Evolutionary conservation across 64 coral and sea anemone species (phyloP).

Genomic region (Actinia tenebrosa): DNA sequence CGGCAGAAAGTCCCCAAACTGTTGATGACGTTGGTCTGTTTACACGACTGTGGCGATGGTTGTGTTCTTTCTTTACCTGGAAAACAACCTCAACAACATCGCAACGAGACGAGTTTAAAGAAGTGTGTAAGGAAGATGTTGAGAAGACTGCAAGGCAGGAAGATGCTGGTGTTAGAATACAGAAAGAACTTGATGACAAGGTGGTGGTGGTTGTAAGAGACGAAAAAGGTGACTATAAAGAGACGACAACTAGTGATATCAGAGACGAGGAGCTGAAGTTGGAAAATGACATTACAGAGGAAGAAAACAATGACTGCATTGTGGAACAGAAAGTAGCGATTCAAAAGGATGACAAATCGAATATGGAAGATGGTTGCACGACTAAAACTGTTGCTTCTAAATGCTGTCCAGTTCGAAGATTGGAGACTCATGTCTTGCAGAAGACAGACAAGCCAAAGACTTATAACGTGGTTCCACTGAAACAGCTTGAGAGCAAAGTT

Average conservation of each 20-base stretch:
- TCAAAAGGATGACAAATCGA: too few species aligned
- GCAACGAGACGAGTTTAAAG: not conserved
- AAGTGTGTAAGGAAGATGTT: not conserved
- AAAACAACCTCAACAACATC: not conserved
- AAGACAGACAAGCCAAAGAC: not conserved
- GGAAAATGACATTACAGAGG: not conserved
- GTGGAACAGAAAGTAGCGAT: too few species aligned
- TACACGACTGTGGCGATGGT: not conserved
- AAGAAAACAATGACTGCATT: not conserved
- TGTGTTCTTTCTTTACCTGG: not conserved
- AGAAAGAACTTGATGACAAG: not conserved
- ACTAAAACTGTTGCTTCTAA: not conserved
- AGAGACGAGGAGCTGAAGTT: not conserved
- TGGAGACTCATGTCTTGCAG: not conserved
- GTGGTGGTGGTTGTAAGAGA: not conserved
- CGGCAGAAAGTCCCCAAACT: not conserved
- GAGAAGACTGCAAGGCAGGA: not conserved
- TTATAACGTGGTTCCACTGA: not conserved
- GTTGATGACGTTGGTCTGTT: not conserved
- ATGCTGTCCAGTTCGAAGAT: not conserved
- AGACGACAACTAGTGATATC: not conserved
- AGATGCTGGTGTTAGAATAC: not conserved
- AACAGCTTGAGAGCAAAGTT: too few species aligned
- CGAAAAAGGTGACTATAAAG: not conserved
- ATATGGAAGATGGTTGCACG: not conserved